Evolutionary conservation across 1,140 invertebrate genomes (phyloP).

Genomic region (Halictus rubicundus): DNA sequence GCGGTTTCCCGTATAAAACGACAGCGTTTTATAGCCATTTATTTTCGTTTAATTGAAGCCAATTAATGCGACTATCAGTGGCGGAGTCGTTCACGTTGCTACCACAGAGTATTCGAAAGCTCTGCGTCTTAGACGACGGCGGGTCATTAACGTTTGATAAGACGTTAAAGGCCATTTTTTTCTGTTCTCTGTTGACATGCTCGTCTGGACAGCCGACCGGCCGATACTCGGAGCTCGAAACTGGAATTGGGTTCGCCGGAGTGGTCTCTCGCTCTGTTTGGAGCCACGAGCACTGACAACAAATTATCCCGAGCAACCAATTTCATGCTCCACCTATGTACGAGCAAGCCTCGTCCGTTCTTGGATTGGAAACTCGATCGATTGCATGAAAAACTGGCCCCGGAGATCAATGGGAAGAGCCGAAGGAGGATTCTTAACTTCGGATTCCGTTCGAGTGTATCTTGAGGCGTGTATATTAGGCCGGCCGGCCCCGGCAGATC

Average conservation of each 20-base stretch:
- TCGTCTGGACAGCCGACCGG: background rate
- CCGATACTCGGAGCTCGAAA: background rate
- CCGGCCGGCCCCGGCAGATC: conserved; percentile 59
- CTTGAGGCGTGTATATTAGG: conserved; percentile 40
- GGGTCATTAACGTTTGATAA: conserved; percentile 2
- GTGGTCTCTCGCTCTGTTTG: background rate
- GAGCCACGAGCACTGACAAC: background rate
- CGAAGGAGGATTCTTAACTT: background rate
- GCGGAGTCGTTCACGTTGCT: background rate
- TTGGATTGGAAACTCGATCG: background rate
- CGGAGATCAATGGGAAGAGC: background rate
- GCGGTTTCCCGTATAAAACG: no score
- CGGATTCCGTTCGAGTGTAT: conserved; percentile 15
- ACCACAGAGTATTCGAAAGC: background rate
- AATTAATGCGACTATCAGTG: background rate
- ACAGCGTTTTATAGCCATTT: conserved; percentile 3
- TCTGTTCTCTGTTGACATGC: background rate
- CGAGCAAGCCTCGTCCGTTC: background rate
- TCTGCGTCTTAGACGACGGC: background rate
- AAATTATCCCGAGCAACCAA: background rate
- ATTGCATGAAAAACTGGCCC: background rate
- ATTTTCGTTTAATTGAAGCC: conserved; percentile 3
- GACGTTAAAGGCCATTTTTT: background rate
- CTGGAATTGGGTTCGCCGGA: background rate
- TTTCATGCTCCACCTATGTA: background rate